phyloP scores from a whole-genome alignment of 2,113 vertebrate genomes.

The Aythya baeri region DNA sequence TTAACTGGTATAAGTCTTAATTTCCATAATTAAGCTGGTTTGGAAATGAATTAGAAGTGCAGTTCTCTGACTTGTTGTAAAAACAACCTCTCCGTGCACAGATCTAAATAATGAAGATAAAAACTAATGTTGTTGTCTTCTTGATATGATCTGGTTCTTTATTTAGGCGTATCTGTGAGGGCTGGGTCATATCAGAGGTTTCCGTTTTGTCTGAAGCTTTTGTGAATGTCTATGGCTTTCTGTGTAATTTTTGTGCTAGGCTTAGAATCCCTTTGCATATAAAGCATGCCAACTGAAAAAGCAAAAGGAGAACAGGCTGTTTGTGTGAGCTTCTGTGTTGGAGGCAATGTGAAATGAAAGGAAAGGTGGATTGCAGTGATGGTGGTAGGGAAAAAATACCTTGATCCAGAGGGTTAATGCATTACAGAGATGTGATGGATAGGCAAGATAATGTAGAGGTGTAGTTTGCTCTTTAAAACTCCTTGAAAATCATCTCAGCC shows the following conservation, averaged over 20 bases:
- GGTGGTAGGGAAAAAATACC: background rate
- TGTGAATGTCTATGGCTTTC: background rate
- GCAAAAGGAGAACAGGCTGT: background rate
- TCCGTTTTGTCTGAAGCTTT: background rate
- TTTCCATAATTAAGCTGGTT: background rate
- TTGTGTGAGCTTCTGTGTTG: background rate
- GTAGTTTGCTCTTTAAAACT: background rate
- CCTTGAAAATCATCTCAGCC: background rate
- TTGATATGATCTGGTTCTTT: background rate
- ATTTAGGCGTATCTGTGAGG: background rate
- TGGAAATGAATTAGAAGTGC: background rate
- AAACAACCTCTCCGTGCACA: background rate
- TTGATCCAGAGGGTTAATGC: background rate
- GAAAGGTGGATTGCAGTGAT: background rate
- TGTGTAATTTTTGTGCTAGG: background rate
- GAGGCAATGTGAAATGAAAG: background rate
- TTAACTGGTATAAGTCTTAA: background rate
- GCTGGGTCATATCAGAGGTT: background rate
- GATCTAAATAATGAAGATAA: background rate
- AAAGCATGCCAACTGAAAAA: background rate
- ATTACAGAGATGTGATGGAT: background rate
- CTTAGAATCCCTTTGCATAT: background rate
- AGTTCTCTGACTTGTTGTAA: background rate
- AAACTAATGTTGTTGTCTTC: background rate
- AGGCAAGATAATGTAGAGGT: background rate